Conservation (phyloP, 2,888 invertebrate genomes). For the Eilema sororculum region DNA sequence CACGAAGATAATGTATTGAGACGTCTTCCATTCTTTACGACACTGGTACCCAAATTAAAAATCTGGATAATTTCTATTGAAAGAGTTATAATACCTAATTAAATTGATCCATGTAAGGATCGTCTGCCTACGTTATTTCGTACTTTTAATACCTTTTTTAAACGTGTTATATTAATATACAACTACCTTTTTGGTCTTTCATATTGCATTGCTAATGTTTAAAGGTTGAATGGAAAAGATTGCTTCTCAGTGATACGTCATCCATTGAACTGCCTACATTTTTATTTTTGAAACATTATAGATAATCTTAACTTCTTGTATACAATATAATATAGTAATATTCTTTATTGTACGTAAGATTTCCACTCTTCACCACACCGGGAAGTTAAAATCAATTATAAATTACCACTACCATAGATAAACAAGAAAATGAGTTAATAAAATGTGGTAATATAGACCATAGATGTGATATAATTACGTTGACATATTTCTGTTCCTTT, state of each 20-base stretch:
- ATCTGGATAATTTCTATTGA: no score
- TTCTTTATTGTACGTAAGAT: not conserved
- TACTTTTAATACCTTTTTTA: not conserved
- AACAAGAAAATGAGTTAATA: not conserved
- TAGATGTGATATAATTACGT: not conserved
- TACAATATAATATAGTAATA: not conserved
- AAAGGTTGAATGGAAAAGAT: not conserved
- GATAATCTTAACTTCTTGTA: not conserved
- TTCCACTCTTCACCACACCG: not conserved
- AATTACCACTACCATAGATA: not conserved
- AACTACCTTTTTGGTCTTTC: not conserved
- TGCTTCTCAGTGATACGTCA: not conserved
- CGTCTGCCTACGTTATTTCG: not conserved
- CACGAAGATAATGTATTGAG: not conserved
- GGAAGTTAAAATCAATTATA: slow-evolving; percentile 4
- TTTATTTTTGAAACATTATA: not conserved
- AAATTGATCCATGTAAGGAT: no score
- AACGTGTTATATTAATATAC: no score
- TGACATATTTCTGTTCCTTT: not conserved
- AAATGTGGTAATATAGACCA: not conserved
- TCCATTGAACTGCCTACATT: not conserved
- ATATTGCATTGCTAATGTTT: not conserved
- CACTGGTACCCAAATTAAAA: no score
- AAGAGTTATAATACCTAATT: no score
- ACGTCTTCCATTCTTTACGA: no score